phyloP scores from a whole-genome alignment of 92 coral and sea anemone species.

The Galaxea fascicularis region DNA sequence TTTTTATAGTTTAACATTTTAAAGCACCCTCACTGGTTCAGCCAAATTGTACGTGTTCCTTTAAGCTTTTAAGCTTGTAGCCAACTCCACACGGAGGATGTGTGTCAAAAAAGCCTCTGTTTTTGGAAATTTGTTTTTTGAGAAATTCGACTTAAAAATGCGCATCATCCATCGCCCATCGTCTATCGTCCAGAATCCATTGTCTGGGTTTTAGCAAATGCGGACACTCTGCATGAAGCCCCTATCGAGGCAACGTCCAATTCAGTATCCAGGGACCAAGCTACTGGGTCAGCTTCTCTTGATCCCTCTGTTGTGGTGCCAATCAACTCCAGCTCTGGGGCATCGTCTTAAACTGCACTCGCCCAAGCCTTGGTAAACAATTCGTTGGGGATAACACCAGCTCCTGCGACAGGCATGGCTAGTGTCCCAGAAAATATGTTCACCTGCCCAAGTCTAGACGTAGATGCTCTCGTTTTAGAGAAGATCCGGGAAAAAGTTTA shows the following conservation, averaged over 20 bases:
- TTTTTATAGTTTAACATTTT: too few species aligned
- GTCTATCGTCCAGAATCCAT: too few species aligned
- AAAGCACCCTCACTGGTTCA: too few species aligned
- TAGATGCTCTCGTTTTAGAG: background rate
- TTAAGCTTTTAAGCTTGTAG: too few species aligned
- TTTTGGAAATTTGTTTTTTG: too few species aligned
- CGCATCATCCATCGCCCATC: too few species aligned
- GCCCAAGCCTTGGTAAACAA: background rate
- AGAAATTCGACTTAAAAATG: too few species aligned
- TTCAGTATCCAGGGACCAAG: background rate
- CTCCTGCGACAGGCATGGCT: background rate
- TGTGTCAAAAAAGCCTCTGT: too few species aligned
- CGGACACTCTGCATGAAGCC: background rate
- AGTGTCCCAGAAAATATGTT: background rate
- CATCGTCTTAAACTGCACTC: background rate
- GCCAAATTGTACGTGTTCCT: too few species aligned
- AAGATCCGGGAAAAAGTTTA: background rate
- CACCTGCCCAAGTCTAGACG: background rate
- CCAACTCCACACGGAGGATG: too few species aligned
- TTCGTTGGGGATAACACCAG: background rate
- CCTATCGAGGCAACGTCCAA: background rate
- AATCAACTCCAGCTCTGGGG: background rate
- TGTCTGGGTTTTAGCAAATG: too few species aligned
- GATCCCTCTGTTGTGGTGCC: background rate
- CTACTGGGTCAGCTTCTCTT: background rate